Evolutionary conservation across 2,113 vertebrate species (phyloP), one percentile per base, ranked within the genome.

Genomic region (Clarias batrachus): DNA sequence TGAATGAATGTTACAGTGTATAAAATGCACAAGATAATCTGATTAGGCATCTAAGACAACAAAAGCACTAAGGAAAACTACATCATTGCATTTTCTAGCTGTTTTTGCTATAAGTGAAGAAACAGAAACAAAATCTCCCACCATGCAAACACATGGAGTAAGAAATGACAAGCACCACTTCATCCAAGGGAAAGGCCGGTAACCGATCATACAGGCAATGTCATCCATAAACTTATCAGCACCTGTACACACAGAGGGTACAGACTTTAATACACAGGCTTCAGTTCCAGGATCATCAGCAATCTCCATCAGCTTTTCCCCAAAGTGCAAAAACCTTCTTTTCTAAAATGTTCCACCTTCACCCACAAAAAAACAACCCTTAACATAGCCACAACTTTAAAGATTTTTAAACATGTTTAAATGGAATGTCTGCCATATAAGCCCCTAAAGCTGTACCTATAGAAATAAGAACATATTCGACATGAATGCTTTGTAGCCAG

Each of bases 151-250:
- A 85, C 93, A 95, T 3, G 96, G 96, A 17, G 96, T 96, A 25
- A 96, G 93, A 82, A 95, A 92, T 63, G 94, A 94, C 96, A 95
- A 96, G 93, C 96, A 96, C 96, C 96, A 96, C 93, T 96, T 96
- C 90, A 96, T 96, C 94, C 94, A 96, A 71, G 95, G 95, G 87
- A 96, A 93, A 0, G 96, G 96, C 79, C 95, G 91, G 89, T 96
- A 96, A 63, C 96, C 96, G 78, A 96, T 96, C 96, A 96, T 96
- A 89, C 94, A 94, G 52, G 95, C 95, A 2, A 96, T 90, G 17
- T 96, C 96, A 21, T 96, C 95, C 95, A 96, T 96, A 91, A 96
- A 96, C 82, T 94, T 94, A 91, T 96, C 96, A 84, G 95, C 95
- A 89, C 96, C 96, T 96, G 91, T 48, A 89, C 23, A 84, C 65